A percentile compares a stretch with the other conserved stretches of the same genome.
phyloP scores from a whole-genome alignment of 2,888 invertebrate species.

The Aethes cnicana region DNA sequence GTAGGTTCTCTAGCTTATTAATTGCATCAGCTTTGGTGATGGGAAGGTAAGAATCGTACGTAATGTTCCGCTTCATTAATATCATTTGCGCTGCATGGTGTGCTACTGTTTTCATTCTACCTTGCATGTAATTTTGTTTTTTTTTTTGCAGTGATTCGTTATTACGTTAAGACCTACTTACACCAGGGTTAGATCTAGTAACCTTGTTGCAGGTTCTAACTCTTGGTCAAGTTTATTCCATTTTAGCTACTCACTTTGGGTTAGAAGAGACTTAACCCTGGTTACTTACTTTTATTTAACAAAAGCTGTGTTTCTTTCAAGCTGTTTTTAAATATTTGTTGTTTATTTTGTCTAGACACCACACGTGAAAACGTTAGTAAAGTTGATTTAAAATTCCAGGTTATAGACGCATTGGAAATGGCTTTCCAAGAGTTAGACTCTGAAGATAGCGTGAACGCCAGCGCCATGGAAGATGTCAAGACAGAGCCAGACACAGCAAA shows the following conservation, averaged over 20 bases:
- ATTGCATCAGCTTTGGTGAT: conserved; percentile 69
- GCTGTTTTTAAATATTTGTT: conserved; percentile 10
- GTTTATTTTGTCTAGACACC: neutral
- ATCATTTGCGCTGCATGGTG: conserved; percentile 59
- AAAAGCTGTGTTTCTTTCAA: conserved; percentile 6
- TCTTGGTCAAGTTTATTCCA: too few relatives aligned
- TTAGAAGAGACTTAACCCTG: too few relatives aligned
- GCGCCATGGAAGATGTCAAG: conserved; percentile 70
- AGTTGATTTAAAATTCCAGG: conserved; percentile 56
- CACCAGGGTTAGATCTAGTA: too few relatives aligned
- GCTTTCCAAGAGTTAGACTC: conserved; percentile 85
- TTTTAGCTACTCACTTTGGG: too few relatives aligned
- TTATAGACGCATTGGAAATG: conserved; percentile 84
- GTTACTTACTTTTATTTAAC: neutral
- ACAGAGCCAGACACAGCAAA: conserved; percentile 34
- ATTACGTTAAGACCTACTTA: too few relatives aligned
- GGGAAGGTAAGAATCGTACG: conserved; percentile 70
- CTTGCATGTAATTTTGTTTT: conserved; percentile 34
- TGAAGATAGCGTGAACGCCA: conserved; percentile 56
- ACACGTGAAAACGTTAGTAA: neutral
- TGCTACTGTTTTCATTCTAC: conserved; percentile 42
- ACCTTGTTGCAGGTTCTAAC: too few relatives aligned
- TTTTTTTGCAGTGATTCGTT: conserved; percentile 17
- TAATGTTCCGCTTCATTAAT: conserved; percentile 56
- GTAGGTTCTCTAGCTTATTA: conserved; percentile 43